Evolutionary conservation across 2,113 vertebrate genomes (phyloP), one percentile per base, ranked within the genome.

Genomic region (Leptobrachium leishanense): DNA sequence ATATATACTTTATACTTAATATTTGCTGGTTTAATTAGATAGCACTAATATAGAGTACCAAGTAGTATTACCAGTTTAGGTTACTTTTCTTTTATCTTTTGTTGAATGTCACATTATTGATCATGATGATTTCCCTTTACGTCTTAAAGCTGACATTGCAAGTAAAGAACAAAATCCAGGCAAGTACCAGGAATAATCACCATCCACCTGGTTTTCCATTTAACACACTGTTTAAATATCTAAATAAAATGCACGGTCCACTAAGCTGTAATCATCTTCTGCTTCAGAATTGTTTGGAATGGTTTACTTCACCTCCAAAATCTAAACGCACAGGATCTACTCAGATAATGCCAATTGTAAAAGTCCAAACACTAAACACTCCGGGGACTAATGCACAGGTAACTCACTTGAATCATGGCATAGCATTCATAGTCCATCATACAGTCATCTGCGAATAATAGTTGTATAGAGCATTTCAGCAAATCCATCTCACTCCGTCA

Each of bases 271-370:
- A 65, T 62, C 63, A 74, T 80, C 41, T 80, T 80, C 71, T 74
- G 64, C 71, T 80, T 68, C 66, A 80, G 77, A 80, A 74, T 68
- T 80, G 71, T 80, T 68, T 80, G 77, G 77, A 80, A 80, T 74
- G 63, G 77, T 80, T 80, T 74, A 80, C 77, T 74, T 74, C 77
- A 74, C 63, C 77, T 80, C 77, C 77, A 57, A 80, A 80, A 80
- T 67, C 63, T 80, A 80, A 80, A 80, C 77, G 77, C 64, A 68
- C 71, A 80, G 77, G 77, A 80, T 80, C 77, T 80, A 74, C 77
- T 74, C 77, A 80, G 71, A 80, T 71, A 80, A 80, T 80, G 77
- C 77, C 77, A 50, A 44, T 55, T 76, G 74, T 80, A 74, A 80
- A 80, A 80, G 77, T 80, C n/a, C 77, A 80, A 68, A 80, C 77